phyloP scores from a whole-genome alignment of 2,797 vertebrate species.

The Streptopelia turtur region DNA sequence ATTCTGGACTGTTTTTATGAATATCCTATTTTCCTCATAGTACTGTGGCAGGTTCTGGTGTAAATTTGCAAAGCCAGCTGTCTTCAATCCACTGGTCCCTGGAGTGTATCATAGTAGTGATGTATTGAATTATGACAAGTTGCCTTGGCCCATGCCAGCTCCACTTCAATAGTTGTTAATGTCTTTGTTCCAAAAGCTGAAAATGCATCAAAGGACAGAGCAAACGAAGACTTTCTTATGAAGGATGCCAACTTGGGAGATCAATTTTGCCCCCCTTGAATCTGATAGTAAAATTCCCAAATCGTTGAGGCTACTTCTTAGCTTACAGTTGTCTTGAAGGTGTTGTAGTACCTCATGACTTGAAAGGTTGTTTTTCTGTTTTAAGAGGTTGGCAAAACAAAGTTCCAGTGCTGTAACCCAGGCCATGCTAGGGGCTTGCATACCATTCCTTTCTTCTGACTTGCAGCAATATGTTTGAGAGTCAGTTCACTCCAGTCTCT shows the following conservation, averaged over 20 bases:
- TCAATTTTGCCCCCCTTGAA: not conserved
- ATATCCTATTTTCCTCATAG: not conserved
- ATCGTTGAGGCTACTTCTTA: not conserved
- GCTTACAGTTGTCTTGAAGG: not conserved
- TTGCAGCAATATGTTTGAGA: not conserved
- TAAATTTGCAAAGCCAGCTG: slow-evolving; percentile 41
- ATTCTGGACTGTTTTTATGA: slow-evolving; percentile 29
- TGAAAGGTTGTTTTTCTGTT: not conserved
- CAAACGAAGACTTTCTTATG: slow-evolving; percentile 1
- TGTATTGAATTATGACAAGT: slow-evolving; percentile 20
- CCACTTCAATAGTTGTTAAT: not conserved
- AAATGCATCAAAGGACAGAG: slow-evolving; percentile 20
- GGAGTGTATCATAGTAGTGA: not conserved
- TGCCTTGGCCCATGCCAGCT: not conserved
- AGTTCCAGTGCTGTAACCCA: not conserved
- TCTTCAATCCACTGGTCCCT: slow-evolving; percentile 11
- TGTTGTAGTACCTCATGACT: not conserved
- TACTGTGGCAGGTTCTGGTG: not conserved
- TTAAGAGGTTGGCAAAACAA: not conserved
- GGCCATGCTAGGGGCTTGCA: not conserved
- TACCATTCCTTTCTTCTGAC: not conserved
- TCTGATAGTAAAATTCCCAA: not conserved
- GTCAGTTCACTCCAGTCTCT: not conserved
- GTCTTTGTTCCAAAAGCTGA: slow-evolving; percentile 26
- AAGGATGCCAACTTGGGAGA: not conserved